Conservation (phyloP, 2,797 vertebrate genomes). For the Aeoliscus strigatus region DNA sequence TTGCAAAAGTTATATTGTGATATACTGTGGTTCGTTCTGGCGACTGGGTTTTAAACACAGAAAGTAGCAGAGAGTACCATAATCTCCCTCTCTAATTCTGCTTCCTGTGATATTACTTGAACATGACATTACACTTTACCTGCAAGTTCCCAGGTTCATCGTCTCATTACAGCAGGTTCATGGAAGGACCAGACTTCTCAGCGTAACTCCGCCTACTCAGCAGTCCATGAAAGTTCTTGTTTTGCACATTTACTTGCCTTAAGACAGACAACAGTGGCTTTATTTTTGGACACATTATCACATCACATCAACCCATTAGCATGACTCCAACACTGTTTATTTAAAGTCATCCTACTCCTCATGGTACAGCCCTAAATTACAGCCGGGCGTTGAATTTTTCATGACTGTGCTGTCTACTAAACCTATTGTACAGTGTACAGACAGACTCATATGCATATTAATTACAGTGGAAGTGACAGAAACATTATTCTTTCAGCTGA, state of each 20-base stretch:
- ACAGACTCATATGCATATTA: conserved; percentile 62
- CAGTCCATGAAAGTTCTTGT: conserved; percentile 29
- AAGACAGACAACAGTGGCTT: conserved; percentile 5
- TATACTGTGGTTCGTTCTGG: too few relatives aligned
- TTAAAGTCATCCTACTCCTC: conserved; percentile 38
- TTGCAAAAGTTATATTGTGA: too few relatives aligned
- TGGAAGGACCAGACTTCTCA: conserved; percentile 51
- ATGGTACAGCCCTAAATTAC: conserved; percentile 43
- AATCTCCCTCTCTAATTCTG: conserved; percentile 6
- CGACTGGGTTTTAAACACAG: conserved; percentile 12
- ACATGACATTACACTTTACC: conserved; percentile 36
- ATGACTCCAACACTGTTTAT: conserved; percentile 41
- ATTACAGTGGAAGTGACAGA: conserved; percentile 59
- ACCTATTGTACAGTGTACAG: conserved; percentile 57
- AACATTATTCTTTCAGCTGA: conserved; percentile 57
- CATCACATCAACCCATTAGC: conserved; percentile 24
- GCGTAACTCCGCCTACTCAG: conserved; percentile 30
- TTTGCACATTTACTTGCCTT: conserved; percentile 36
- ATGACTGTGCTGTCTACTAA: conserved; percentile 60
- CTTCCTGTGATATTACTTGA: conserved; percentile 31
- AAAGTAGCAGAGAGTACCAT: conserved; percentile 5
- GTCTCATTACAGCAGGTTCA: conserved; percentile 63
- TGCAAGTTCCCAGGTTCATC: conserved; percentile 30
- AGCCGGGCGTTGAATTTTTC: conserved; percentile 65
- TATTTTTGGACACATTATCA: conserved; percentile 20